These are phyloP conservation scores for Drosophila subpulchrella DNA, from an alignment of 1,140 invertebrate genomes.

Conservation along the genomic window DNA sequence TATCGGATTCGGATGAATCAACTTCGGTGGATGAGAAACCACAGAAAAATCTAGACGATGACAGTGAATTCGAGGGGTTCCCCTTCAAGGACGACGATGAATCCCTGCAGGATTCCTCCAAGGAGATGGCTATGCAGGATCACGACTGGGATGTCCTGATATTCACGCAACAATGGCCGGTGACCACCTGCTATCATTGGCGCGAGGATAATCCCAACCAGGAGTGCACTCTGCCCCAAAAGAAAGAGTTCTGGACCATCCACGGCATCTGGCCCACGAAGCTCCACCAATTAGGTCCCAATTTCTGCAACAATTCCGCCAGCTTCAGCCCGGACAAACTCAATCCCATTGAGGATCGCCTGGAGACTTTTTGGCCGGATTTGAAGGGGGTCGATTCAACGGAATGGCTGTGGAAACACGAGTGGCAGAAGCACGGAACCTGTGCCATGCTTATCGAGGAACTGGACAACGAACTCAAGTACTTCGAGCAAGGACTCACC, in stretches of 20 bases:
- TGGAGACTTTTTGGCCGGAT: conserved; percentile 90
- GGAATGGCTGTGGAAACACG: conserved; percentile 91
- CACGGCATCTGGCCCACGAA: conserved; percentile 94
- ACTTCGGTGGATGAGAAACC: conserved; percentile 11
- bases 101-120: neutral
- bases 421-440: conserved; percentile 94
- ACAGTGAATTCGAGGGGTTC: conserved; percentile 1
- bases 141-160: conserved; percentile 90
- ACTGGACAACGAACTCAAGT: conserved; percentile 89
- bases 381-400: conserved; percentile 86
- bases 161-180: conserved; percentile 93
- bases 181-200: conserved; percentile 90
- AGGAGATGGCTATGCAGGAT: conserved; percentile 21
- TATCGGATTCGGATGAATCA: conserved; percentile 44
- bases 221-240: conserved; percentile 87
- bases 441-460: conserved; percentile 88
- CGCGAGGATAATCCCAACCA: conserved; percentile 86
- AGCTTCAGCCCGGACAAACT: conserved; percentile 88
- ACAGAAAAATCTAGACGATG: neutral
- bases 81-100: conserved; percentile 14
- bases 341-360: conserved; percentile 86
- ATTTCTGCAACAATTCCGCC: conserved; percentile 89
- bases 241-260: conserved; percentile 89
- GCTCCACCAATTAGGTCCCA: conserved; percentile 87
- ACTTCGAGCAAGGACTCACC: conserved; percentile 89